Evolutionary conservation across 1,140 invertebrate species (phyloP), one percentile per base, ranked within the genome.

Genomic region (Pseudomyrmex concolor): DNA sequence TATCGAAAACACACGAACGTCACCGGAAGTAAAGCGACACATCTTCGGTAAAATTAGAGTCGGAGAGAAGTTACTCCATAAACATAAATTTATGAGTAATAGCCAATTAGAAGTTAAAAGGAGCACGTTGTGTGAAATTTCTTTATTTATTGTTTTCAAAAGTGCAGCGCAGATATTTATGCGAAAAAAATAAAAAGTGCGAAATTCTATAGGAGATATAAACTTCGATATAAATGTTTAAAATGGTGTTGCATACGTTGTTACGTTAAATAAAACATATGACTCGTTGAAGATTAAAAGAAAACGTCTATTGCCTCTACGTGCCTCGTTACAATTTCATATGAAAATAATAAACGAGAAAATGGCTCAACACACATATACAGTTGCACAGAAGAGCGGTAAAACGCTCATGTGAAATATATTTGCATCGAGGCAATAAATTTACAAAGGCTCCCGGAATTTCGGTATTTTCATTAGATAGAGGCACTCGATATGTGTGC

Each of bases 21-120:
- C 13, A 22, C n/a, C 86, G 87, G 88, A 90, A 87, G 87, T 55
- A 50, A 34, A 34, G 34, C 82, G 67, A 83, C 89, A 91, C n/a
- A 50, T 25, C 8, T 13, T 12, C 25, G 62, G 45, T 81, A 78
- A 89, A 82, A 80, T 63, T 72, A 17, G 4, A 17, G 2, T 7
- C 7, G 12, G 54, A 71, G 54, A 71, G 51, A 22, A 43, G 22
- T 80, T 34, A 34, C 34, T 34, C 34, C 34, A 34, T 34, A 12
- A 67, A 68, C 15, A 54, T 17, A n/a, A 25, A 48, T 76, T 66
- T 19, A 17, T 67, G 55, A 50, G 34, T 34, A 34, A 34, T 34
- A 0, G 34, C 34, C 34, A 34, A 34, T 34, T 34, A 34, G 0
- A 0, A 34, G 34, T 34, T 7, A 34, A 34, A 34, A 7, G 34